phyloP scores from a whole-genome alignment of 1,140 invertebrate genomes.

The Steinernema khuongi region DNA sequence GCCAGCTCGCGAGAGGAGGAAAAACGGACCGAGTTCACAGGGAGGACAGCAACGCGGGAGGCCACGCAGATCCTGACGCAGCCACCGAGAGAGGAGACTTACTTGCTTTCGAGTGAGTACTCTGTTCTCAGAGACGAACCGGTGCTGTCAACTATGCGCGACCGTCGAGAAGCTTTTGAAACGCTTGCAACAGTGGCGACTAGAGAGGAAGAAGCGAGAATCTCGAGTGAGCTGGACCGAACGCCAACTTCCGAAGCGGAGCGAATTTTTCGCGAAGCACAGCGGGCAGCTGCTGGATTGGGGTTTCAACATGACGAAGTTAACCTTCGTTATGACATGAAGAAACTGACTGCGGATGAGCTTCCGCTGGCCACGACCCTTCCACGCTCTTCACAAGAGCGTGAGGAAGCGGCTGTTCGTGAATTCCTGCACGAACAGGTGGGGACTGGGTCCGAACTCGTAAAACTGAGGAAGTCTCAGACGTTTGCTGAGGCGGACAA shows the following conservation, averaged over 20 bases:
- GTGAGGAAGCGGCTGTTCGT: neutral
- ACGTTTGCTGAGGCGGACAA: neutral
- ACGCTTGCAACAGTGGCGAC: no score
- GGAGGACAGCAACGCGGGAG: no score
- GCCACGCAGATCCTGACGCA: no score
- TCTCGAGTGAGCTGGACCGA: neutral
- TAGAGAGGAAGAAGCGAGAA: neutral
- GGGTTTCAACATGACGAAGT: neutral
- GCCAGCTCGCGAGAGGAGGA: no score
- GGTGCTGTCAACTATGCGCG: neutral
- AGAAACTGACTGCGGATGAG: neutral
- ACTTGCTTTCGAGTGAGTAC: no score
- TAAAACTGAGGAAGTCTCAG: neutral
- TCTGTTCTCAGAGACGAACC: neutral
- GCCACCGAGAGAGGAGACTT: no score
- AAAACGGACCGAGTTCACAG: no score
- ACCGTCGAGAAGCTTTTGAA: no score
- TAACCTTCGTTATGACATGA: neutral
- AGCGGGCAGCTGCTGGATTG: neutral
- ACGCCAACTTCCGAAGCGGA: neutral
- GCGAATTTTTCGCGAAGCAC: neutral
- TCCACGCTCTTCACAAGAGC: neutral
- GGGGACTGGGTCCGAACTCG: neutral
- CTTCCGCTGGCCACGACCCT: neutral
- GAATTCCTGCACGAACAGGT: neutral